A percentile compares a stretch with the other conserved stretches of the same genome.
Evolutionary conservation across 2,797 vertebrate genomes (phyloP).

Genomic region (Prionace glauca): DNA sequence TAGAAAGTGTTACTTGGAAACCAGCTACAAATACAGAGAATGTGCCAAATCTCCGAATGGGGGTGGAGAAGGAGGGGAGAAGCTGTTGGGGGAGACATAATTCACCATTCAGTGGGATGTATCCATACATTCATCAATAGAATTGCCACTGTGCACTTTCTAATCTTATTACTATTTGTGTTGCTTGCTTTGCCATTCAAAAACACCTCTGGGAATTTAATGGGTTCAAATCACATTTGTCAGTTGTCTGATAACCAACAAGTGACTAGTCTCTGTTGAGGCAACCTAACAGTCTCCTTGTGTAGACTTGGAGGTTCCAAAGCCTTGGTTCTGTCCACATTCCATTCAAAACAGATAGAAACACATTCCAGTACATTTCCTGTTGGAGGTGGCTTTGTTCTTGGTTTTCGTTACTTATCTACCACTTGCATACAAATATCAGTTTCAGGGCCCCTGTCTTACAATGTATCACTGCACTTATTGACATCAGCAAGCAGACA

Average conservation of each 20-base stretch:
- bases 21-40: not conserved
- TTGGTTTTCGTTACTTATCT: not conserved
- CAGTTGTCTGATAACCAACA: not conserved
- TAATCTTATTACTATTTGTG: not conserved
- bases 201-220: not conserved
- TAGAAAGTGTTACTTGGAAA: not conserved
- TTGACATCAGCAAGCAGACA: not conserved
- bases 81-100: not conserved
- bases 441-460: not conserved
- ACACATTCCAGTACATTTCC: not conserved
- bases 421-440: not conserved
- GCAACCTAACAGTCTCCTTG: not conserved
- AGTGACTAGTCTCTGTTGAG: not conserved
- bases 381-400: not conserved
- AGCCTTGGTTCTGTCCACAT: not conserved
- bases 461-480: not conserved
- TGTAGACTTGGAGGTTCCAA: not conserved
- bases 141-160: not conserved
- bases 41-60: too few species aligned
- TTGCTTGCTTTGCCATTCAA: not conserved
- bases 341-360: not conserved
- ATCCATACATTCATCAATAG: not conserved
- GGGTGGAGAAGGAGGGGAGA: too few species aligned
- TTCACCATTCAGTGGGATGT: not conserved
- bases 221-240: not conserved